Conservation (phyloP, 2,888 invertebrate species). For the Keiferia lycopersicella region DNA sequence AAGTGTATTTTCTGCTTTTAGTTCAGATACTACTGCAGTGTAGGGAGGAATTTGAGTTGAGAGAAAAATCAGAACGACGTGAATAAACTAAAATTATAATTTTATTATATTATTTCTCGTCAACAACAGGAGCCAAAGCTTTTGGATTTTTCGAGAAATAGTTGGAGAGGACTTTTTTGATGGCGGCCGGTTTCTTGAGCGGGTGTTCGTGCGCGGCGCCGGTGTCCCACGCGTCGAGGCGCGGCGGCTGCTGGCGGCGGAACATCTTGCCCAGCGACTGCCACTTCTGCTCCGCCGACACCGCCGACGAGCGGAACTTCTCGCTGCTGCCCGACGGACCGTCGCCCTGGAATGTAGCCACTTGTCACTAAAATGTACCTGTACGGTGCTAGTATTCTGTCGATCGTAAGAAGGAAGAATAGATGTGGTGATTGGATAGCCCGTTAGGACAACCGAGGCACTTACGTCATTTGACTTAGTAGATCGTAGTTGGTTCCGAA, state of each 20-base stretch:
- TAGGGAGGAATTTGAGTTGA: no score
- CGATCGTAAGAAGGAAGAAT: neutral
- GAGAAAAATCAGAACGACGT: no score
- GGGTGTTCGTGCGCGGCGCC: constrained; percentile 55
- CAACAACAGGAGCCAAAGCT: neutral
- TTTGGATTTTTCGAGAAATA: constrained; percentile 64
- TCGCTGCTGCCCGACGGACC: constrained; percentile 61
- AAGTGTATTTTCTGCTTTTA: no score
- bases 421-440: neutral
- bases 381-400: neutral
- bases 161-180: constrained; percentile 70
- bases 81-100: neutral
- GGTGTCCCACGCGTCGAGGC: neutral
- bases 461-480: constrained; percentile 74
- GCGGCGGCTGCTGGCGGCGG: constrained; percentile 52
- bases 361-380: neutral
- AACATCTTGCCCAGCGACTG: constrained; percentile 76
- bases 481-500: constrained; percentile 68
- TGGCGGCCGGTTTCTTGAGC: constrained; percentile 61
- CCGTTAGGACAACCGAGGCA: neutral
- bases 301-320: constrained; percentile 63
- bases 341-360: constrained; percentile 58
- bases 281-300: constrained; percentile 73
- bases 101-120: constrained; percentile 17
- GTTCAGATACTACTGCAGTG: no score